Evolutionary conservation across 2,113 vertebrate species (phyloP), one percentile per base, ranked within the genome.

Genomic region (Gasterosteus nipponicus): DNA sequence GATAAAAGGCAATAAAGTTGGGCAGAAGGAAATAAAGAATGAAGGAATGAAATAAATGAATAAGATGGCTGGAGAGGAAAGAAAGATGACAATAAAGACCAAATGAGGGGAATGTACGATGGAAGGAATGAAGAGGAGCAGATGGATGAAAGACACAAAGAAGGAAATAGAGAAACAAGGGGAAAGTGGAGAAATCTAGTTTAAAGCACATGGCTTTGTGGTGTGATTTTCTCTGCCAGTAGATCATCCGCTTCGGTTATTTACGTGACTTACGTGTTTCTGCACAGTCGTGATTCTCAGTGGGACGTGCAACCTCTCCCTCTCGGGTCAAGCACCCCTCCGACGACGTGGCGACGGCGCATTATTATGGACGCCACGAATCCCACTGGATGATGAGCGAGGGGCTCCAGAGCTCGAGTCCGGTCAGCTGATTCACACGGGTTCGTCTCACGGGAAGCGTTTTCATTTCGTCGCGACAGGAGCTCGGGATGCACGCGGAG

Each of bases 201-300:
- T 7, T 46, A 49, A 11, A 19, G 18, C 18, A 16, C 18, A 12
- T 2, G 3, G 3, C 51, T 16, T 39, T 26, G 38, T 65, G 15
- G 19, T 66, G 51, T 62, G 10, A 38, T 68, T 68, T 75, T 33
- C 18, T 60, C 9, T 63, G 22, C 33, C n/a, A 26, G 68, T 22
- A 59, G 26, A 80, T 84, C 47, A 60, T 77, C 38, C 56, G 64
- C 68, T 69, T 62, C 54, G 61, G 49, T 85, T 49, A 58, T 73
- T 54, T 59, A 33, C 66, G 70, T 39, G 64, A 16, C 46, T n/a
- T n/a, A n/a, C 44, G 49, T 18, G 31, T 59, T 33, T 44, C 41
- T 81, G 71, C 59, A 68, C 70, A 75, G 42, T 10, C 14, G 39
- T 59, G 58, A 26, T 69, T 65, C 75, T 64, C 39, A 62, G 41